Percentiles rank a stretch among this genome's conserved stretches.
phyloP scores from a whole-genome alignment of 1,140 invertebrate species.

The Drosophila insularis region DNA sequence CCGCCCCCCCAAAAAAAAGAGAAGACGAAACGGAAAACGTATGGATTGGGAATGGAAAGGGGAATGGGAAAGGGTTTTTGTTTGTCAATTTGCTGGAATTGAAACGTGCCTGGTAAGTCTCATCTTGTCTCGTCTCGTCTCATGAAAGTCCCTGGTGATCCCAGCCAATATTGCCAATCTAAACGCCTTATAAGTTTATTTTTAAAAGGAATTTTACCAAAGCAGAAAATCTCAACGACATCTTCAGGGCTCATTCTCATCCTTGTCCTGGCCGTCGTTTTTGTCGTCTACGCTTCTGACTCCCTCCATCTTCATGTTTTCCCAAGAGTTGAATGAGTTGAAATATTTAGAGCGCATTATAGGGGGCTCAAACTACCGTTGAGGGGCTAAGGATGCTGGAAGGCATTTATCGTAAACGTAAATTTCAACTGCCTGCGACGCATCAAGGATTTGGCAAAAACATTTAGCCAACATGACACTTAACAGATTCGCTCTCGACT shows the following conservation, averaged over 20 bases:
- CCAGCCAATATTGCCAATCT: slow-evolving; percentile 7
- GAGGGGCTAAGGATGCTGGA: slow-evolving; percentile 30
- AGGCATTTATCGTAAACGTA: slow-evolving; percentile 76
- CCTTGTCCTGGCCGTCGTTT: too few relatives aligned
- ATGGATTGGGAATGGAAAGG: neutral
- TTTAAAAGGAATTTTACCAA: slow-evolving; percentile 54
- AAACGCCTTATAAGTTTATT: slow-evolving; percentile 54
- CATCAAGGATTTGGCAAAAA: slow-evolving; percentile 72
- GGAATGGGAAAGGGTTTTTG: slow-evolving; percentile 34
- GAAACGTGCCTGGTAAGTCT: slow-evolving; percentile 47
- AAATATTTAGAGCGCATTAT: slow-evolving; percentile 71
- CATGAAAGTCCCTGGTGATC: slow-evolving; percentile 6
- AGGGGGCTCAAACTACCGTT: slow-evolving; percentile 52
- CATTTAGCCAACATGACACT: slow-evolving; percentile 77
- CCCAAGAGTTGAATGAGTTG: slow-evolving; percentile 29
- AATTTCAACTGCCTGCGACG: slow-evolving; percentile 69
- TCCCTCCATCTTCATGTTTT: neutral
- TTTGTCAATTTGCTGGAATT: slow-evolving; percentile 72
- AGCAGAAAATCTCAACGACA: slow-evolving; percentile 29
- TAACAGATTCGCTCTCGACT: slow-evolving; percentile 47
- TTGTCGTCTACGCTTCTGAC: too few relatives aligned
- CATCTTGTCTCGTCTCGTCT: slow-evolving; percentile 45
- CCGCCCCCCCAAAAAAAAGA: neutral
- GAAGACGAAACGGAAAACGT: neutral
- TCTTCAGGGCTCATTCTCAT: neutral